Evolutionary conservation across 1,140 invertebrate genomes (phyloP).

Genomic region (Temnothorax curvispinosus): DNA sequence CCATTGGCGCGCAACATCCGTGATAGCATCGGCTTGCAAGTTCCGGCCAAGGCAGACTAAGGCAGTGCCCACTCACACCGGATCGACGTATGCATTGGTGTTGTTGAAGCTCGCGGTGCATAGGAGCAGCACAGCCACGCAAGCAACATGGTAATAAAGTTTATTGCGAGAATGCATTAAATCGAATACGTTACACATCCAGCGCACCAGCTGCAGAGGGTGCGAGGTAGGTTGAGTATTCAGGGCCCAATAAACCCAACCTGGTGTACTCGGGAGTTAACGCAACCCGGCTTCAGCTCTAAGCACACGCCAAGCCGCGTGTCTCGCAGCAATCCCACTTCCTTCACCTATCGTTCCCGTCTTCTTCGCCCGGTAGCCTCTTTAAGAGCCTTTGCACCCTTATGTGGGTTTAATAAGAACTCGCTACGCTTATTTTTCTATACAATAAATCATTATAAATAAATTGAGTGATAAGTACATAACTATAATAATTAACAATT

Average conservation of each 20-base stretch:
- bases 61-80: constrained; percentile 11
- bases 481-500: too few species aligned
- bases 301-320: constrained; percentile 82
- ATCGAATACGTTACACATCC: constrained; percentile 78
- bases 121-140: constrained; percentile 68
- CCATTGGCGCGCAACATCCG: constrained; percentile 46
- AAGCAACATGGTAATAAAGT: constrained; percentile 81
- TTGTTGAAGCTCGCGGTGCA: constrained; percentile 56
- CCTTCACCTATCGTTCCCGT: constrained; percentile 64
- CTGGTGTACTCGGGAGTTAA: constrained; percentile 79
- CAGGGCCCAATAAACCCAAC: constrained; percentile 78
- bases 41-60: constrained; percentile 47
- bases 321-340: constrained; percentile 81
- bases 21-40: constrained; percentile 58
- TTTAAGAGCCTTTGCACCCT: constrained; percentile 34
- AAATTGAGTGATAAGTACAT: not conserved
- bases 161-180: constrained; percentile 82
- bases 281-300: constrained; percentile 74
- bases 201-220: constrained; percentile 24
- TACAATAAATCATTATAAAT: not conserved
- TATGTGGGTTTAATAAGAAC: constrained; percentile 26
- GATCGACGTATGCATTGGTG: constrained; percentile 60
- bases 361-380: constrained; percentile 52
- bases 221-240: constrained; percentile 50
- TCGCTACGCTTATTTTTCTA: not conserved